A percentile compares a stretch with the other conserved stretches of the same genome.
These are phyloP conservation scores for Corythornis vintsioides DNA, from an alignment of 2,113 vertebrate genomes.

Conservation along the genomic window DNA sequence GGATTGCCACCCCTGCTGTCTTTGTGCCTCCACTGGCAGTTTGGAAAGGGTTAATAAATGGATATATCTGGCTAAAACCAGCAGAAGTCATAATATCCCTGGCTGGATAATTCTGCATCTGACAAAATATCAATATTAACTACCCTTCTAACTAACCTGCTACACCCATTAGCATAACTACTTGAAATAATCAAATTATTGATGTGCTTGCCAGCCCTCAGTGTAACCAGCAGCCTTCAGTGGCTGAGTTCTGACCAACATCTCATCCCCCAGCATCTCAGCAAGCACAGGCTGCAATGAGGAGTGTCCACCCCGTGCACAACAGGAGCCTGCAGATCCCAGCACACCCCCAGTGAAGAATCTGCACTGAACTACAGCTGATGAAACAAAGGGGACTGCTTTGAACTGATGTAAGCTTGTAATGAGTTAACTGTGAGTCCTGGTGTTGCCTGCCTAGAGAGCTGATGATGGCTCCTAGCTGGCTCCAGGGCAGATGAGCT, in stretches of 20 bases:
- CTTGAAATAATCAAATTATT: constrained; percentile 26
- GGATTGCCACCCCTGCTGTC: background rate
- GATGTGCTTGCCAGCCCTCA: background rate
- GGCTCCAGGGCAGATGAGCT: background rate
- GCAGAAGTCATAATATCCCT: background rate
- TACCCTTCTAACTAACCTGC: background rate
- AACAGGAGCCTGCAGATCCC: background rate
- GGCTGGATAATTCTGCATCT: background rate
- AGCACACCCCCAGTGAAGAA: accelerated
- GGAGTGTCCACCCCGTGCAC: background rate
- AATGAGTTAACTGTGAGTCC: background rate
- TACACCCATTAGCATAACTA: background rate
- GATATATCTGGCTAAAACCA: background rate
- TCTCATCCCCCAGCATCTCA: background rate
- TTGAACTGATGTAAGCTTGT: background rate
- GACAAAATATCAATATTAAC: background rate
- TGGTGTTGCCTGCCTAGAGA: background rate
- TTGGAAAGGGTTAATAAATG: background rate
- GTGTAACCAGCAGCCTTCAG: background rate
- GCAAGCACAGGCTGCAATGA: background rate
- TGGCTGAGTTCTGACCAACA: background rate
- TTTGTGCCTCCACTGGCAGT: background rate
- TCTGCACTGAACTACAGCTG: background rate
- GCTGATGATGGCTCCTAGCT: background rate
- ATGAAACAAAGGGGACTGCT: background rate